Base-by-base conservation (phyloP, 2,113 vertebrate species). In the Saimiri boliviensis region DNA sequence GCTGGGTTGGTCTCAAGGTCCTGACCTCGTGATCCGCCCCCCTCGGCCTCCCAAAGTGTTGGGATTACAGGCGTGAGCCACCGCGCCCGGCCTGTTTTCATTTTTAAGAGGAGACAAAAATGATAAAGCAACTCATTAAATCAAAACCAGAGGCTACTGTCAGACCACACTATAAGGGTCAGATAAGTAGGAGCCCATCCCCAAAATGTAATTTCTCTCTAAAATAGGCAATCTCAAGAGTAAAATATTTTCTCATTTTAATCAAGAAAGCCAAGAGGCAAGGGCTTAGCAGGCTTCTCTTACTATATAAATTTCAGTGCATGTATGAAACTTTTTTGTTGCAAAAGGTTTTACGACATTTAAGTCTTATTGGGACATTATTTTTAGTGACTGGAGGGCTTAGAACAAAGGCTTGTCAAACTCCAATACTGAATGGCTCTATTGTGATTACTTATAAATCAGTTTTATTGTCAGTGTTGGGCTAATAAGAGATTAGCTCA, bases 401-500 rank as follows among this genome's bases (percentile, higher is more conserved):
- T 77, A 90, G 71, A 90, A 88, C 0, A 9, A 85, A 77, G 77
- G 35, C 60, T 81, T 5, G 7, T 82, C 81, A 91, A 93, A 58
- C 47, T 58, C 90, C 21, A 21, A n/a, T 40, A 47, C 20, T 96
- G 77, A 93, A 74, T 73, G 60, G 47, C 30, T 89, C 52, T 76
- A 74, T 60, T 86, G 88, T 79, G 91, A 92, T 76, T 27, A 49
- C 6, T 94, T 80, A 86, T 89, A 94, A 91, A 93, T 89, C 89
- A 80, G 63, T 73, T 86, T 82, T 91, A 71, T 71, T 81, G 85
- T 88, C 52, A 90, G 68, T 40, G 6, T 14, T 30, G 32, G 32
- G 86, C 86, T 93, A 88, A 77, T 58, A 54, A 76, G 84, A 94
- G 77, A 89, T 92, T 71, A 79, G 82, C 49, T 94, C 79, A 82